Evolutionary conservation across 2,888 invertebrate genomes (phyloP), one percentile per base, ranked within the genome.

Genomic region (Parascotia fuliginaria): DNA sequence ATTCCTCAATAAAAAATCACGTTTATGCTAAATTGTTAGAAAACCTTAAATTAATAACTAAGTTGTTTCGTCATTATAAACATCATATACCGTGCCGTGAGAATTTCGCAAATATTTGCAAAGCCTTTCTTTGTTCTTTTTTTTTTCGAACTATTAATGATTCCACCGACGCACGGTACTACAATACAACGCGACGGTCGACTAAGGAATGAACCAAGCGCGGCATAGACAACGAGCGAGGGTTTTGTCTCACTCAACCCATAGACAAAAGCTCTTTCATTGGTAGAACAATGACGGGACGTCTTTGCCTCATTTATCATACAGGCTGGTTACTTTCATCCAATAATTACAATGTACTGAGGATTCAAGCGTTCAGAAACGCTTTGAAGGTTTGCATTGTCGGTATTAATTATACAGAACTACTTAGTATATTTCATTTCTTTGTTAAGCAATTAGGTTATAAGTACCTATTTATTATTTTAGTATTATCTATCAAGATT

Each of bases 281-380:
- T 77, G 78, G 69, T 74, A 73, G 81, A 79, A 91, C 90, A 91
- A 91, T 89, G 79, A 79, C 60, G 79, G 75, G 63, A 80, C 83
- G 84, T 85, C 86, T 86, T 83, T 83, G 85, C 83, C 80, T 92
- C 91, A 90, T 92, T 91, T 89, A 89, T 92, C 90, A 91, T 87
- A 84, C 83, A 85, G 82, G 77, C 88, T 87, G 85, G 87, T 86
- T 85, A 91, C 90, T 90, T 89, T 90, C 90, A 89, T 87, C 84
- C 84, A 83, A 85, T 90, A 87, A 90, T 90, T 89, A 90, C 87
- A 87, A 88, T 83, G 89, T 86, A 81, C 73, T 40, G 53, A 79
- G 79, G 76, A 81, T 82, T 75, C 76, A 75, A 72, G 75, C 70
- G 71, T 78, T 77, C 62, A 71, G 68, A 69, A 65, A 62, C 66